Conservation (phyloP, 2,797 vertebrate species). For the Setipinna tenuifilis region DNA sequence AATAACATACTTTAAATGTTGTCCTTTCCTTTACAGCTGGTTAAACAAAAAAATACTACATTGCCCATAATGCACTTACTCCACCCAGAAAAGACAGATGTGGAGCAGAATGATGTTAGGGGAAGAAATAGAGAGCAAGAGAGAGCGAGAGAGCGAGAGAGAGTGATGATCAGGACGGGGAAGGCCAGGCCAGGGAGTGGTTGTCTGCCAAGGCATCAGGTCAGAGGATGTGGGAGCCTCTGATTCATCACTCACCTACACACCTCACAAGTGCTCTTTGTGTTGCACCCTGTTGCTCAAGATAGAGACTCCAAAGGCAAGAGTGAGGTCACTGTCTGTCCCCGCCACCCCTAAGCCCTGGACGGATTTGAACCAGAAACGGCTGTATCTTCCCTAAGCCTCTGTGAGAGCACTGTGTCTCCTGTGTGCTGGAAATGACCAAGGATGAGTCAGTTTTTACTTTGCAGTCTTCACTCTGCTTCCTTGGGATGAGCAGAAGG, state of each 20-base stretch:
- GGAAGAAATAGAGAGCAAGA: constrained; percentile 59
- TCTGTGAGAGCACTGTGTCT: neutral
- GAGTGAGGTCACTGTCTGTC: constrained; percentile 12
- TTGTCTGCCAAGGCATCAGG: neutral
- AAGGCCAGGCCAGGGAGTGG: neutral
- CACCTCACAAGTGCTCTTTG: neutral
- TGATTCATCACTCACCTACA: constrained; percentile 5
- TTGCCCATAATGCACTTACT: neutral
- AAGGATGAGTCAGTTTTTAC: neutral
- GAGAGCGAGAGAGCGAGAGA: constrained; percentile 68
- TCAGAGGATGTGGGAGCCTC: neutral
- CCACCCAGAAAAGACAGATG: neutral
- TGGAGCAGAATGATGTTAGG: neutral
- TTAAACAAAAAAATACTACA: neutral
- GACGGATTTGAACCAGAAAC: neutral
- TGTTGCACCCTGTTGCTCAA: constrained; percentile 1
- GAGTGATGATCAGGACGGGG: constrained; percentile 6
- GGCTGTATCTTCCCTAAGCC: neutral
- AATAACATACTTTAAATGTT: neutral
- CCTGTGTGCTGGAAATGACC: neutral
- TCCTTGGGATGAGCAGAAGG: neutral
- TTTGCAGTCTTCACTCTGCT: neutral
- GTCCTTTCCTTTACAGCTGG: neutral
- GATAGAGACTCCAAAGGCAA: neutral
- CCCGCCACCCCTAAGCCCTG: neutral